Evolutionary conservation across 2,113 vertebrate species (phyloP), one percentile per base, ranked within the genome.

Genomic region (Vulpes ferrilata): DNA sequence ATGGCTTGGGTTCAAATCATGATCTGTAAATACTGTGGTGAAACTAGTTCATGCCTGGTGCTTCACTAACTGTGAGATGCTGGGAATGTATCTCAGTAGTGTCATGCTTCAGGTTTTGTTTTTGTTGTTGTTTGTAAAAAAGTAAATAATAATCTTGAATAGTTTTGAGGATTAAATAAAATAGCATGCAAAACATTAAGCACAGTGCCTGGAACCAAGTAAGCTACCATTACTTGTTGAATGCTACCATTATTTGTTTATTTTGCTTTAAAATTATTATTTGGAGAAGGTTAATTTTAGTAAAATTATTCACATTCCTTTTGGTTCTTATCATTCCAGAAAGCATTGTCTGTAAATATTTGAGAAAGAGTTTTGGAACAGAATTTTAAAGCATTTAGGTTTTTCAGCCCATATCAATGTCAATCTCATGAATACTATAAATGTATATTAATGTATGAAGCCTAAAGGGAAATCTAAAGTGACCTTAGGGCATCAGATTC

Each of bases 241-340:
- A 81, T 74, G 57, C 71, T 76, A 60, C 12, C 32, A 19, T 94
- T 84, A 88, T 64, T 69, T 95, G 15, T 30, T 94, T 65, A 80
- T 59, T 93, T 78, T 5, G 82, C 85, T 89, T 60, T 55, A 71
- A 51, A 74, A 64, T 89, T 88, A 76, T 73, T 87, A 35, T 55
- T 90, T 62, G 27, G 51, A 65, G 27, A 94, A 74, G 62, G 65
- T 85, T 53, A 89, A 53, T 76, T 85, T 15, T 92, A 82, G 27
- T 78, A 35, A 89, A 89, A 59, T 94, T 83, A 82, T 80, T 86
- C 67, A 82, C 53, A 92, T 38, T 82, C 32, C 27, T 80, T 84
- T 90, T 16, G n/a, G 48, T 60, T 95, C 4, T 16, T 73, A 51
- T 53, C 2, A 93, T 83, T 90, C 32, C 32, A 74, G n/a, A 91